Evolutionary conservation across 37 sponge, comb jelly and placozoan genomes (phyloP).

Genomic region (Haliclona indistincta): DNA sequence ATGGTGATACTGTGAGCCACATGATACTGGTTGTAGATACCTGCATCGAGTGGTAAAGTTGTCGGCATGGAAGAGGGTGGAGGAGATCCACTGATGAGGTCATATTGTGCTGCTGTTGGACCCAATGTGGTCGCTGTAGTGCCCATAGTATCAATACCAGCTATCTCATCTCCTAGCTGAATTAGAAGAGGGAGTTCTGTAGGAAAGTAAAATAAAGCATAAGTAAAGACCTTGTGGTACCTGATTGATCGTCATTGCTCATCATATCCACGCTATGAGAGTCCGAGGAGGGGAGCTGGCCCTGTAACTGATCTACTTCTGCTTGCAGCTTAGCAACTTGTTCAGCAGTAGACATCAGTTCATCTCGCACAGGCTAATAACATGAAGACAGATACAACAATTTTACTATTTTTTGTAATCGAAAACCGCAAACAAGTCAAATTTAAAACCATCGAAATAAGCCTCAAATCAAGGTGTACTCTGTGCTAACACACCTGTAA

Average conservation of each 20-base stretch:
- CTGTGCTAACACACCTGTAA: slow-evolving; percentile 17
- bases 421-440: no score
- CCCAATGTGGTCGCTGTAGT: background rate
- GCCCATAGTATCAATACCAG: background rate
- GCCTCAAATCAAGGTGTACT: no score
- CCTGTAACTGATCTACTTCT: background rate
- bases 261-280: no score
- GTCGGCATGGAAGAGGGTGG: no score
- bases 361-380: background rate
- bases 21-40: no score
- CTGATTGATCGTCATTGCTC: no score
- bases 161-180: background rate
- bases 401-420: no score
- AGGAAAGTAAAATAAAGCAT: no score
- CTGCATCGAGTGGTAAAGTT: no score
- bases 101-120: background rate
- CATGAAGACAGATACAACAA: background rate
- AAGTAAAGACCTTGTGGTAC: no score
- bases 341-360: background rate
- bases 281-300: background rate
- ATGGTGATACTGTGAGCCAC: no score
- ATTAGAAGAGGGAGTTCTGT: background rate
- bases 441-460: no score
- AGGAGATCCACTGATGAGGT: background rate
- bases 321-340: background rate